Percentiles rank a stretch among this genome's conserved stretches.
Conservation (phyloP, 1,140 invertebrate species). For the Ylistrum balloti region DNA sequence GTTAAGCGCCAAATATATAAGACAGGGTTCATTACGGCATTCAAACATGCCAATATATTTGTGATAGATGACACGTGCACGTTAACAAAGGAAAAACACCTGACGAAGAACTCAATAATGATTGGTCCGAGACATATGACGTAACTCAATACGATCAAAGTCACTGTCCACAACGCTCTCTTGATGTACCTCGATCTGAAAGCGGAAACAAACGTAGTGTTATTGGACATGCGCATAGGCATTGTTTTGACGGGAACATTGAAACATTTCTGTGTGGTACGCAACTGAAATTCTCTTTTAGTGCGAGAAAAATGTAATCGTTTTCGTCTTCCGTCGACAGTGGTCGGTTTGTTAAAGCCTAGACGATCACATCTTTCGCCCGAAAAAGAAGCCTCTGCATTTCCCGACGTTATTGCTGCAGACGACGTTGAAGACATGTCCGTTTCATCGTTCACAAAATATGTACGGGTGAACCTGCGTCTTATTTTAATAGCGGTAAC, state of each 20-base stretch:
- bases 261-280: background rate
- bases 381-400: background rate
- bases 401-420: background rate
- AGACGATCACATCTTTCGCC: background rate
- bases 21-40: background rate
- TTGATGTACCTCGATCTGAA: background rate
- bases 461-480: background rate
- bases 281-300: too few relatives aligned
- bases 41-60: background rate
- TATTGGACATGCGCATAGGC: background rate
- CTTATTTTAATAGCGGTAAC: background rate
- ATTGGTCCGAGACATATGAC: background rate
- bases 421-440: background rate
- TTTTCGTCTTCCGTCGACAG: background rate
- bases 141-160: background rate
- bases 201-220: background rate
- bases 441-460: background rate
- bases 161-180: background rate
- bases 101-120: background rate
- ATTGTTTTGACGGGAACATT: background rate
- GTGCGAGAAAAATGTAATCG: too few relatives aligned
- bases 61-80: background rate
- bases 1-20: background rate
- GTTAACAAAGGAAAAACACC: background rate
- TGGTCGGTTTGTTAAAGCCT: background rate